Conservation (phyloP, 1,140 invertebrate species). For the Brachionus rotundiformis region DNA sequence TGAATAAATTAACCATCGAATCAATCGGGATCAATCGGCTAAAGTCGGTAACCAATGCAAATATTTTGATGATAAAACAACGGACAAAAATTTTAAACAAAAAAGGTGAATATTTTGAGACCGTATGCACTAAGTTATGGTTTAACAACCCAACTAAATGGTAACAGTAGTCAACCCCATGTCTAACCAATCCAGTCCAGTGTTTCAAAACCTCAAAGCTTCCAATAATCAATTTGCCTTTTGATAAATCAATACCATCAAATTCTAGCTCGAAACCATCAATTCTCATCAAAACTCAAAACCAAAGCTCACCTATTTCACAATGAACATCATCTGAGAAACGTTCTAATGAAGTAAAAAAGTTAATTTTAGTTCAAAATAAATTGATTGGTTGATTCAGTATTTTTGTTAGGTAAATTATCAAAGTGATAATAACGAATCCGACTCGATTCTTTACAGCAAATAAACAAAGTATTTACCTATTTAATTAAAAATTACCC, state of each 20-base stretch:
- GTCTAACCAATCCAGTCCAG: background rate
- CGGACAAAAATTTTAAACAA: background rate
- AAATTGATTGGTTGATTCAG: background rate
- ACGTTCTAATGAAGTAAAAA: constrained; percentile 9
- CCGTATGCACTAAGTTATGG: background rate
- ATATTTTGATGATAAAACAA: constrained; percentile 4
- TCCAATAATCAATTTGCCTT: constrained; percentile 8
- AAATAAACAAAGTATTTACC: background rate
- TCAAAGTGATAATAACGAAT: background rate
- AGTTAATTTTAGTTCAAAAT: background rate
- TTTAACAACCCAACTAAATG: constrained; percentile 1
- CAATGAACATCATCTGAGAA: constrained; percentile 1
- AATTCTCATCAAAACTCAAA: background rate
- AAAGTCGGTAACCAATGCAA: background rate
- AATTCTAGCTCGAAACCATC: background rate
- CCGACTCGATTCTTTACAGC: background rate
- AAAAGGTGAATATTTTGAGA: constrained; percentile 8
- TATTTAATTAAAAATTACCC: background rate
- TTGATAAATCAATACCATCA: background rate
- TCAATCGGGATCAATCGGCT: background rate
- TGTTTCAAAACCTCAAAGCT: background rate
- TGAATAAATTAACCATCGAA: background rate
- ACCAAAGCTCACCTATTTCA: constrained; percentile 5
- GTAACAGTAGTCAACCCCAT: background rate
- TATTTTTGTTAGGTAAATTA: background rate